phyloP scores from a whole-genome alignment of 2,113 vertebrate genomes.

The Grallaria varia region DNA sequence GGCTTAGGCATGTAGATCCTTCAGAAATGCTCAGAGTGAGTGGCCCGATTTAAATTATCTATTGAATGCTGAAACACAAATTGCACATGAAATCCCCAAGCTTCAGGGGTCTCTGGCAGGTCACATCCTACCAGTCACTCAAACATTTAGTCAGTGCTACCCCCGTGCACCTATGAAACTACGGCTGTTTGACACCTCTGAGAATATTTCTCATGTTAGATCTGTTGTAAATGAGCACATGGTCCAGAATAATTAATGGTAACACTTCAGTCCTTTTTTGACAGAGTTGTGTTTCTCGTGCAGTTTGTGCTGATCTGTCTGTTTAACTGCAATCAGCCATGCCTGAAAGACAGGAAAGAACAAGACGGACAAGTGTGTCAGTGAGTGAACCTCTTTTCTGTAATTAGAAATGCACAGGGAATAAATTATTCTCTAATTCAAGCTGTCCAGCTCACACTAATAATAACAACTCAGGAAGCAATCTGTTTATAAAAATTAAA shows the following conservation, averaged over 20 bases:
- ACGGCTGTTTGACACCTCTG: slow-evolving; percentile 73
- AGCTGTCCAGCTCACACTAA: slow-evolving; percentile 82
- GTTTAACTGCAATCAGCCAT: slow-evolving; percentile 67
- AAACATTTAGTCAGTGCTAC: slow-evolving; percentile 67
- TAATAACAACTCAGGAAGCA: slow-evolving; percentile 77
- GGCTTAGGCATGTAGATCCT: slow-evolving; percentile 37
- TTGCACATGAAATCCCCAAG: slow-evolving; percentile 71
- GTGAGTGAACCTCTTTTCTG: slow-evolving; percentile 72
- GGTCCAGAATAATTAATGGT: slow-evolving; percentile 77
- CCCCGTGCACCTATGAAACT: slow-evolving; percentile 66
- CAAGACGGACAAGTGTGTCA: slow-evolving; percentile 79
- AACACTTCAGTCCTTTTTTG: slow-evolving; percentile 77
- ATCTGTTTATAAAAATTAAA: slow-evolving; percentile 72
- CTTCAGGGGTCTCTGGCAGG: slow-evolving; percentile 68
- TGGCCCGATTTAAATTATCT: slow-evolving; percentile 68
- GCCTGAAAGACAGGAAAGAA: slow-evolving; percentile 73
- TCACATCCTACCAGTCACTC: slow-evolving; percentile 73
- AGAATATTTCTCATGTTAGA: slow-evolving; percentile 74
- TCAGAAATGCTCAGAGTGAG: slow-evolving; percentile 10
- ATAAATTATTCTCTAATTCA: slow-evolving; percentile 83
- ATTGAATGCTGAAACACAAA: slow-evolving; percentile 62
- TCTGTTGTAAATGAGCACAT: slow-evolving; percentile 75
- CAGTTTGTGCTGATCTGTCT: slow-evolving; percentile 67
- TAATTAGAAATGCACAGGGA: slow-evolving; percentile 83
- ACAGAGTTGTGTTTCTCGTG: slow-evolving; percentile 69